Conservation (phyloP, 2,888 invertebrate genomes). For the Cephus rjabovi region DNA sequence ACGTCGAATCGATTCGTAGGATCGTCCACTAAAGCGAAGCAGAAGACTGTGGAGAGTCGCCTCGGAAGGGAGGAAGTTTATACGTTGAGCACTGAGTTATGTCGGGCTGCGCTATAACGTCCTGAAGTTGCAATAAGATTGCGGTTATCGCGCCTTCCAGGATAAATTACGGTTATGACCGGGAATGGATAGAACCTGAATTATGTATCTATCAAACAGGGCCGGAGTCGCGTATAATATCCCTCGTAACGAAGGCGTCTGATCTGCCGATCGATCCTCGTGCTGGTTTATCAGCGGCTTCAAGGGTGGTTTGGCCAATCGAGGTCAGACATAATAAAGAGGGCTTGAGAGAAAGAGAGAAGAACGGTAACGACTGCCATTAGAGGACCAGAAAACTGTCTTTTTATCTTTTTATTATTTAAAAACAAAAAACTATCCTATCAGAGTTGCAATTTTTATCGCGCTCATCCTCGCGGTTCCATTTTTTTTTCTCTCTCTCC, state of each 20-base stretch:
- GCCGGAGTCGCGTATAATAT: slow-evolving; percentile 27
- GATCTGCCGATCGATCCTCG: not conserved
- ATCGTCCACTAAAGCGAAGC: slow-evolving; percentile 12
- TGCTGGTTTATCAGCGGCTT: not conserved
- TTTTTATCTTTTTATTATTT: not conserved
- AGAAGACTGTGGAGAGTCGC: not conserved
- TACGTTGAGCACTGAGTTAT: slow-evolving; percentile 30
- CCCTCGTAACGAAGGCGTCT: not conserved
- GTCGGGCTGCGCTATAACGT: slow-evolving; percentile 18
- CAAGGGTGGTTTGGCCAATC: slow-evolving; percentile 7
- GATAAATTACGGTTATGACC: slow-evolving; percentile 24
- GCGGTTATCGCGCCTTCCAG: slow-evolving; percentile 30
- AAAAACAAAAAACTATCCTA: not conserved
- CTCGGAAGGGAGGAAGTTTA: slow-evolving; percentile 20
- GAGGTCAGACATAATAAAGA: not conserved
- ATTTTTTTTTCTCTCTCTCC: not conserved
- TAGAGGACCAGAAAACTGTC: not conserved
- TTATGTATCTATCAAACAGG: slow-evolving; percentile 19
- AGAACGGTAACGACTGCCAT: not conserved
- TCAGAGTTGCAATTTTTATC: not conserved
- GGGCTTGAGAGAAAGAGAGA: not conserved
- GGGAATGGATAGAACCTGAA: slow-evolving; percentile 27
- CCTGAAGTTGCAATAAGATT: slow-evolving; percentile 31
- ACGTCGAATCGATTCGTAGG: slow-evolving; percentile 33
- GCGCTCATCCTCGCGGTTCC: not conserved